Conservation (phyloP, 2,797 vertebrate species). For the Enteromius viviparus region DNA sequence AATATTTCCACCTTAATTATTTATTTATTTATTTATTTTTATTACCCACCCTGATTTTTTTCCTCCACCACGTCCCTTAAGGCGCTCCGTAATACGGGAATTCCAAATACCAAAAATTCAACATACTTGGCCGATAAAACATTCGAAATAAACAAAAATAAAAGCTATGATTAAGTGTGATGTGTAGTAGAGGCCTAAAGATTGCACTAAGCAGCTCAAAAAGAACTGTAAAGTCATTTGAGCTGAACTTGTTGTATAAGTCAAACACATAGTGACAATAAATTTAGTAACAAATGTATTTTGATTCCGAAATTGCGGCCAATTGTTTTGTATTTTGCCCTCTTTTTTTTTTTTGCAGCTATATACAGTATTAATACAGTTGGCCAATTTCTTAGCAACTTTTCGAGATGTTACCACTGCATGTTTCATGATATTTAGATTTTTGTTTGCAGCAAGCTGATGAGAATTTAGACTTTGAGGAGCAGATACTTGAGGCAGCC, state of each 20-base stretch:
- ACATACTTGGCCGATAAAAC: neutral
- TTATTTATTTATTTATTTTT: too few relatives aligned
- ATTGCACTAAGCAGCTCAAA: neutral
- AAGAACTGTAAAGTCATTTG: neutral
- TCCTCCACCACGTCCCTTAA: too few relatives aligned
- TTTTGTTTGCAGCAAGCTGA: conserved; percentile 87
- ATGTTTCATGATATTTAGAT: conserved; percentile 23
- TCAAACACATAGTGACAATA: neutral
- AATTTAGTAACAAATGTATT: neutral
- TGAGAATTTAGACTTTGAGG: conserved; percentile 96
- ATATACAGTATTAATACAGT: neutral
- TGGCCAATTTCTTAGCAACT: neutral
- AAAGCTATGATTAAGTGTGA: neutral
- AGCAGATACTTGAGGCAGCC: conserved; percentile 96
- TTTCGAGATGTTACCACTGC: neutral
- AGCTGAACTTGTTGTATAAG: neutral
- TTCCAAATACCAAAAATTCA: neutral
- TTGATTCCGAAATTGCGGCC: neutral
- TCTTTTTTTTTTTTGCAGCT: neutral
- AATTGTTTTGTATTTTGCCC: neutral
- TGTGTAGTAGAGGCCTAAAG: neutral
- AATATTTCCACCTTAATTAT: too few relatives aligned
- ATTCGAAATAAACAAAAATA: neutral
- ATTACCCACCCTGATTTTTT: too few relatives aligned
- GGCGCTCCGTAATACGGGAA: too few relatives aligned